These are phyloP conservation scores for Arctocebus calabarensis DNA, from an alignment of 2,797 vertebrate species.

Conservation along the genomic window DNA sequence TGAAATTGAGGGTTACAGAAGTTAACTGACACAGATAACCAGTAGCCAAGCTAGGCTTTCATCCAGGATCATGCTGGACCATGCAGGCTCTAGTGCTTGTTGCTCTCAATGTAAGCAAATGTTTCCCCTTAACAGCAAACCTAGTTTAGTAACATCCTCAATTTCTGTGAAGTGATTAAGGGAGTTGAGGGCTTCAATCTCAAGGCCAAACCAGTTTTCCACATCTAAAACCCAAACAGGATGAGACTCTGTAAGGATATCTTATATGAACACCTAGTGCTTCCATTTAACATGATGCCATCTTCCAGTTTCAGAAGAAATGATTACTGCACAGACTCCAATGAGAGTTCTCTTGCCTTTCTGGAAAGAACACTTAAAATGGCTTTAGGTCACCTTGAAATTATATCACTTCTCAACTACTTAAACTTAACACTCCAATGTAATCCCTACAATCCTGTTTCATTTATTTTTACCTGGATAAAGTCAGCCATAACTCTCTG, in stretches of 20 bases:
- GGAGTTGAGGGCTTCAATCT: not conserved
- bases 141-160: slow-evolving; percentile 33
- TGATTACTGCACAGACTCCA: not conserved
- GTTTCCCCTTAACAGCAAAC: not conserved
- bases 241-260: not conserved
- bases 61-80: not conserved
- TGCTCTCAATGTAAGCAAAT: not conserved
- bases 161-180: not conserved
- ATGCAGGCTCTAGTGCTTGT: not conserved
- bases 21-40: not conserved
- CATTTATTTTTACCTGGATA: slow-evolving; percentile 25
- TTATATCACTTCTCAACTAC: not conserved
- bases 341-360: slow-evolving; percentile 14
- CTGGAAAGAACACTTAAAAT: not conserved
- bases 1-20: not conserved
- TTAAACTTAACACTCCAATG: not conserved
- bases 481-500: not conserved
- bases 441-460: not conserved
- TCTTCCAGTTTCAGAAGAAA: slow-evolving; percentile 39
- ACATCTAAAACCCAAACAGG: not conserved
- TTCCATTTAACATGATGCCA: not conserved
- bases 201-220: slow-evolving; percentile 21
- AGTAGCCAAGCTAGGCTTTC: not conserved
- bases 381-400: not conserved
- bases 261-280: not conserved